phyloP scores from a whole-genome alignment of 2,113 vertebrate species.

The Tachysurus vachellii region DNA sequence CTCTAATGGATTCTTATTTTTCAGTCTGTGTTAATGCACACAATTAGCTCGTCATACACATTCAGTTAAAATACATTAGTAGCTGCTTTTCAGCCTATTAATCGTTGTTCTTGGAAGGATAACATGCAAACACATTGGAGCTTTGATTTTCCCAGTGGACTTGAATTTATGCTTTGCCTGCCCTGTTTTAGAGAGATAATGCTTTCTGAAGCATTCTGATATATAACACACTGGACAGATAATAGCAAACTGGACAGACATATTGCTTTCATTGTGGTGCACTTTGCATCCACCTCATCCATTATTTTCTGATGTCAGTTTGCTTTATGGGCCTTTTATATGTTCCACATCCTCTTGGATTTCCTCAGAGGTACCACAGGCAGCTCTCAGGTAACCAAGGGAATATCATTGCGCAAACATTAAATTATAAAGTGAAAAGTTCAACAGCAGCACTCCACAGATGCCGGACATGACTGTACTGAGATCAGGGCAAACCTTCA shows the following conservation, averaged over 20 bases:
- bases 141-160: not conserved
- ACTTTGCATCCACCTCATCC: not conserved
- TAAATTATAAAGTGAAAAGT: not conserved
- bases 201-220: not conserved
- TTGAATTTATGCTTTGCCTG: not conserved
- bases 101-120: not conserved
- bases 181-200: not conserved
- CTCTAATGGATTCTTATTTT: not conserved
- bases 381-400: not conserved
- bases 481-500: not conserved
- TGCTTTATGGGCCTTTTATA: not conserved
- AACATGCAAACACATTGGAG: not conserved
- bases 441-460: not conserved
- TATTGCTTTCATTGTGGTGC: not conserved
- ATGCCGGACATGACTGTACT: not conserved
- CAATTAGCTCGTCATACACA: not conserved
- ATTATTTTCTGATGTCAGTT: not conserved
- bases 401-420: not conserved
- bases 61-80: not conserved
- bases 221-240: not conserved
- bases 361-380: not conserved
- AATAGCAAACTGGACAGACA: not conserved
- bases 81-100: not conserved
- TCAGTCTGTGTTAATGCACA: not conserved
- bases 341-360: conserved; percentile 1